phyloP scores from a whole-genome alignment of 2,888 invertebrate species.

The Pandemis corylana region DNA sequence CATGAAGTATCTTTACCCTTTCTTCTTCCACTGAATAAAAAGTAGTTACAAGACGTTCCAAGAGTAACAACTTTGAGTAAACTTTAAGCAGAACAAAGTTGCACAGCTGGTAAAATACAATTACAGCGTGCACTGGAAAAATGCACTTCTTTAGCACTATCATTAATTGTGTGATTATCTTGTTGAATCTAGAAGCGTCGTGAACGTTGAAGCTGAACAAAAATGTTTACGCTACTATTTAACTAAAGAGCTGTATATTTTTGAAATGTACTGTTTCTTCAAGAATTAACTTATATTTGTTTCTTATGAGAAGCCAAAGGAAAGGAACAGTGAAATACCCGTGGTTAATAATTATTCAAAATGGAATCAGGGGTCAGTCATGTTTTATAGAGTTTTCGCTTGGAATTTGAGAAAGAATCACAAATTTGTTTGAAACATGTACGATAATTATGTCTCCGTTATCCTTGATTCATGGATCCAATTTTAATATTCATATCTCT shows the following conservation, averaged over 20 bases:
- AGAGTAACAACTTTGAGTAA: constrained; percentile 11
- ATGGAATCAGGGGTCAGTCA: no score
- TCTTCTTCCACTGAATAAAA: not conserved
- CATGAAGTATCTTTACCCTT: not conserved
- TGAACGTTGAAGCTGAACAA: not conserved
- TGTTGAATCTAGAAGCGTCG: not conserved
- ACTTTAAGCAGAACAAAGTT: constrained; percentile 26
- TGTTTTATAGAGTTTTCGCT: no score
- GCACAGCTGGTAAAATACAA: constrained; percentile 12
- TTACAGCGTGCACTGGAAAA: constrained; percentile 3
- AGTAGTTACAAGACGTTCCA: not conserved
- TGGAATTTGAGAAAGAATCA: no score
- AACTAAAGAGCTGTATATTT: not conserved
- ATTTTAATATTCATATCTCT: no score
- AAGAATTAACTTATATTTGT: no score
- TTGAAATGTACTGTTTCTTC: not conserved
- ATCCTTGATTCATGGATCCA: no score
- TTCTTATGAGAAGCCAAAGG: no score
- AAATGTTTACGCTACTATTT: not conserved
- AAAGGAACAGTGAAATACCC: no score
- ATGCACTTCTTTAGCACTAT: constrained; percentile 7
- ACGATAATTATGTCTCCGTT: no score
- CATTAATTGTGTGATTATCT: constrained; percentile 22
- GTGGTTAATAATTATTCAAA: no score
- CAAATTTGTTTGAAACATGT: no score